Base-by-base conservation (phyloP, 2,113 vertebrate genomes). In the Ictidomys tridecemlineatus region DNA sequence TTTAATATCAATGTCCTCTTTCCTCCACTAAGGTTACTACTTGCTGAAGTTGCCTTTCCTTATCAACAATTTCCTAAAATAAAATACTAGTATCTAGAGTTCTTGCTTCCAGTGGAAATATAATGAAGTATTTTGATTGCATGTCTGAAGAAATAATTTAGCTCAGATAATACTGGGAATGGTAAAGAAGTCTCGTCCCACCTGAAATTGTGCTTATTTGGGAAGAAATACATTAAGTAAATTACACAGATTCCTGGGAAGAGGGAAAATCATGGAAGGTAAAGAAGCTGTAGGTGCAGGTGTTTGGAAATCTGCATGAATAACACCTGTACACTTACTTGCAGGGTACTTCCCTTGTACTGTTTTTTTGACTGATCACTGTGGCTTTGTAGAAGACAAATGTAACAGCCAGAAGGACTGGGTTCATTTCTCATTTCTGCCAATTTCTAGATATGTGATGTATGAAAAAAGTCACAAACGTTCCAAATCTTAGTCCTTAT, bases 101-200 rank as follows among this genome's bases (percentile, higher is more conserved):
- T 85, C 39, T 92, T 79, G 17, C 9, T 88, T 77, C 91, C 67
- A 53, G 4, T 34, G 10, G 3, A 93, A 48, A 22, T 85, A 76
- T 91, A 91, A 95, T 72, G 14, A 89, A 93, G 53, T 22, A 89
- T 2, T 42, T 89, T 85, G 61, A 89, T 83, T 82, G 6, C 17
- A 61, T 82, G 73, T 72, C 67, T 93, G 91, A 85, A 65, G 8
- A 72, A 67, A 91, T 85, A 73, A 89, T 92, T 96, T 88, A 76
- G 20, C 51, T 89, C 39, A 65, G 56, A 45, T 85, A 87, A 72
- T 78, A 61, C 32, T 42, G 73, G 22, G 67, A 94, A 69, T 69
- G 17, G 20, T 32, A 89, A 26, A 53, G 11, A 96, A 76, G 5
- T 51, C 56, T 89, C 45, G 5, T 51, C 56, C 85, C 45, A 65